A percentile compares a stretch with the other conserved stretches of the same genome.
phyloP scores from a whole-genome alignment of 2,113 vertebrate genomes.

The Phaetusa simplex region DNA sequence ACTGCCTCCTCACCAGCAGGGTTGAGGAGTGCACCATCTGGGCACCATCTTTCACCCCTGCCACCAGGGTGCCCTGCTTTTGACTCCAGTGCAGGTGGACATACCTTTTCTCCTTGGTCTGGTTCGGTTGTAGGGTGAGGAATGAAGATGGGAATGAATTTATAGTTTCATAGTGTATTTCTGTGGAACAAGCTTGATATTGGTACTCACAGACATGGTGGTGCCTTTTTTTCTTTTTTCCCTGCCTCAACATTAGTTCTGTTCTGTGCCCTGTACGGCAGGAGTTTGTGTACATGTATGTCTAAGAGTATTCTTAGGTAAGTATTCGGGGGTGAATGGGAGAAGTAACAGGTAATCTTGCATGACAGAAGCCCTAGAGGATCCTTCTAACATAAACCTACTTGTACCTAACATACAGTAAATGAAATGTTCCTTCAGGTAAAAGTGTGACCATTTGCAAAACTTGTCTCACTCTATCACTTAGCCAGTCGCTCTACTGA shows the following conservation, averaged over 20 bases:
- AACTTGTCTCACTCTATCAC: neutral
- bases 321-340: neutral
- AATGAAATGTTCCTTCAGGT: slow-evolving; percentile 12
- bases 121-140: neutral
- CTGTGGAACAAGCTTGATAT: neutral
- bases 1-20: rapidly evolving
- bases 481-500: neutral
- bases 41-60: neutral
- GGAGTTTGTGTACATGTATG: neutral
- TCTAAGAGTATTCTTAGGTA: neutral
- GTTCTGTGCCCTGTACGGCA: neutral
- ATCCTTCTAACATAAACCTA: neutral
- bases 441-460: neutral
- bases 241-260: neutral
- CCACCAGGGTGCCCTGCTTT: neutral
- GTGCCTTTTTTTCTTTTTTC: neutral
- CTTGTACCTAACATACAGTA: neutral
- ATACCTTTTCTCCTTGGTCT: neutral
- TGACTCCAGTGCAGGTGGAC: neutral
- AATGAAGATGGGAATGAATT: neutral
- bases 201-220: rapidly evolving
- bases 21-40: neutral
- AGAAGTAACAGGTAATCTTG: neutral
- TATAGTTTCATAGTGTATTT: neutral
- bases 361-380: neutral